Percentiles rank a stretch among this genome's conserved stretches.
These are phyloP conservation scores for Callyntrura sp. DNA, from an alignment of 2,888 invertebrate species.

Conservation along the genomic window DNA sequence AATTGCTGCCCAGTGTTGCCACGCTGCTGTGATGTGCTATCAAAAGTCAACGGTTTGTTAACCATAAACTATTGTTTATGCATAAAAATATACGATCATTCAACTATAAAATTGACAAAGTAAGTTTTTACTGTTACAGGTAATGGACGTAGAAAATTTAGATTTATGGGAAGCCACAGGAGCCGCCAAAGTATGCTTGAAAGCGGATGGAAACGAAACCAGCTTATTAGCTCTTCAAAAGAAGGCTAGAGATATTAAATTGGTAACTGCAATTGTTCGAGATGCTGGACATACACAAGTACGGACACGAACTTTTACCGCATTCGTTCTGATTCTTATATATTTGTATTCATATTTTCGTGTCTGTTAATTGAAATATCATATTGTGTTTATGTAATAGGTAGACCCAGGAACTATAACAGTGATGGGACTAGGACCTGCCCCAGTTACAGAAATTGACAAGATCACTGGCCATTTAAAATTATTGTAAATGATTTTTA, in stretches of 20 bases:
- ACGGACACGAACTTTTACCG: too few species aligned
- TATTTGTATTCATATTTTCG: too few species aligned
- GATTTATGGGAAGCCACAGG: slow-evolving; percentile 90
- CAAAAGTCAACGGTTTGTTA: slow-evolving; percentile 88
- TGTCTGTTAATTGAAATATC: too few species aligned
- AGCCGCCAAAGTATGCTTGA: slow-evolving; percentile 95
- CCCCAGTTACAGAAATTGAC: slow-evolving; percentile 91
- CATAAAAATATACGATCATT: too few species aligned
- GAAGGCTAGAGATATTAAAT: slow-evolving; percentile 89
- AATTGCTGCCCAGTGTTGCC: slow-evolving; percentile 94
- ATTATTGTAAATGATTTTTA: slow-evolving; percentile 91
- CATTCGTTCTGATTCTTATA: too few species aligned
- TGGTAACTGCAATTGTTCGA: slow-evolving; percentile 91
- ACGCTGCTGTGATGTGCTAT: slow-evolving; percentile 96
- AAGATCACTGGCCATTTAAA: slow-evolving; percentile 95
- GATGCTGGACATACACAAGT: slow-evolving; percentile 95
- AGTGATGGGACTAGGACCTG: slow-evolving; percentile 97
- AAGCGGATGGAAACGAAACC: slow-evolving; percentile 90
- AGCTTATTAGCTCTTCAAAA: slow-evolving; percentile 90
- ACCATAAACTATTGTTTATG: too few species aligned
- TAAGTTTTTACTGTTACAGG: not conserved
- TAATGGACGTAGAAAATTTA: slow-evolving; percentile 88
- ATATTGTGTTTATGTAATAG: too few species aligned
- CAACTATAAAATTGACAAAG: too few species aligned
- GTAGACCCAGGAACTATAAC: slow-evolving; percentile 95